phyloP scores from a whole-genome alignment of 2,113 vertebrate genomes.

The Lophius piscatorius region DNA sequence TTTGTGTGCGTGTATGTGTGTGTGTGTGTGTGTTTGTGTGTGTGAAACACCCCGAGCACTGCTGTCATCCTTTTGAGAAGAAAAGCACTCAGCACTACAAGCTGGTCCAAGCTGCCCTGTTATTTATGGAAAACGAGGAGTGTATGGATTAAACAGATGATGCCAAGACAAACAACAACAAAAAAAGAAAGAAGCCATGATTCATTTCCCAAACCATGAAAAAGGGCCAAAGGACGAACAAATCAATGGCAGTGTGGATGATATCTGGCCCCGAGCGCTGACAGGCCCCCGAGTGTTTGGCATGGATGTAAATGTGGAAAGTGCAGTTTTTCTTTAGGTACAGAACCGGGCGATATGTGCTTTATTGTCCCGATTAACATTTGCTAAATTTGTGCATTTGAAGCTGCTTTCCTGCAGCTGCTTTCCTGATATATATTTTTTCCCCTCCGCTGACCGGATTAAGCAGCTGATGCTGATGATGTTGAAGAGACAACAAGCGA shows the following conservation, averaged over 20 bases:
- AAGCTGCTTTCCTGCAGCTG: constrained; percentile 4
- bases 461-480: constrained; percentile 44
- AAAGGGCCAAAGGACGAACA: constrained; percentile 71
- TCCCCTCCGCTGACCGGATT: constrained; percentile 15
- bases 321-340: constrained; percentile 57
- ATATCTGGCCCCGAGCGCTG: constrained; percentile 63
- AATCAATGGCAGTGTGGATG: constrained; percentile 76
- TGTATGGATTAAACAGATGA: constrained; percentile 72
- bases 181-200: constrained; percentile 48
- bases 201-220: constrained; percentile 68
- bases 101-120: constrained; percentile 59
- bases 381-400: not conserved
- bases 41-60: constrained; percentile 58
- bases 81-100: constrained; percentile 62
- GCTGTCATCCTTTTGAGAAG: constrained; percentile 70
- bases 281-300: constrained; percentile 61
- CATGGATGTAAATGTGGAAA: constrained; percentile 69
- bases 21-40: constrained; percentile 27
- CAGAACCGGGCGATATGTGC: constrained; percentile 24
- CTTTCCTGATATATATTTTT: constrained; percentile 10
- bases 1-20: constrained; percentile 11
- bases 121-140: constrained; percentile 76
- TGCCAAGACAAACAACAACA: constrained; percentile 68
- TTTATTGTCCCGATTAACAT: constrained; percentile 51
- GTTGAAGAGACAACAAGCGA: constrained; percentile 44